A percentile compares a stretch with the other conserved stretches of the same genome.
Evolutionary conservation across 2,113 vertebrate genomes (phyloP).

Genomic region (Martes martes): DNA sequence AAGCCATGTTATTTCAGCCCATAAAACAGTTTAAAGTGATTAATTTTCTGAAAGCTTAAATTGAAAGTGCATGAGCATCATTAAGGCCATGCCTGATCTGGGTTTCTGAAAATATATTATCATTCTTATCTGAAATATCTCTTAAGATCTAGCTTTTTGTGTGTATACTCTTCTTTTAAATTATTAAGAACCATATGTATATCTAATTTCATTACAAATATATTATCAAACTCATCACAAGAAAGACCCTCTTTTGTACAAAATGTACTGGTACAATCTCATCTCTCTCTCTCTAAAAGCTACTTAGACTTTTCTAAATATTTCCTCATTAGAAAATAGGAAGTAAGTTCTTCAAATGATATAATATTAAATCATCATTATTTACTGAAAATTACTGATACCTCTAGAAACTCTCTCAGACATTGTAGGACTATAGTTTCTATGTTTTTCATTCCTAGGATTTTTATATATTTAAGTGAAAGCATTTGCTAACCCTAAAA

Average conservation of each 20-base stretch:
- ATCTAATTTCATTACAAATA: not conserved
- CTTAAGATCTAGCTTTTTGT: not conserved
- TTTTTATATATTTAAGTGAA: not conserved
- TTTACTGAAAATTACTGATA: not conserved
- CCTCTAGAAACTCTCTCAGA: not conserved
- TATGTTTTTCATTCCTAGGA: not conserved
- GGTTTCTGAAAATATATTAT: not conserved
- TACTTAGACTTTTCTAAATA: not conserved
- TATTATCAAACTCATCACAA: not conserved
- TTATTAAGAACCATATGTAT: not conserved
- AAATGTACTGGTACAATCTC: not conserved
- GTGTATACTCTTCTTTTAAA: not conserved
- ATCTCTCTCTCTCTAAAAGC: not conserved
- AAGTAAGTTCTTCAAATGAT: not conserved
- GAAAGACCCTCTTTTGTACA: not conserved
- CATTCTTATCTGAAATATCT: not conserved
- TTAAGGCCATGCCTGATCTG: not conserved
- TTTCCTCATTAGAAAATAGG: not conserved
- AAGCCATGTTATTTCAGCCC: slow-evolving; percentile 36
- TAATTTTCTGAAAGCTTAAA: slow-evolving; percentile 42
- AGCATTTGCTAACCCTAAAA: not conserved
- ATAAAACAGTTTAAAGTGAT: slow-evolving; percentile 34
- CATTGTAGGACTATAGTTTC: not conserved
- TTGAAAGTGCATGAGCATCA: not conserved
- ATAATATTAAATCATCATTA: not conserved